phyloP scores from a whole-genome alignment of 37 sponge, comb jelly and placozoan genomes.

The Theonella swinhoei region DNA sequence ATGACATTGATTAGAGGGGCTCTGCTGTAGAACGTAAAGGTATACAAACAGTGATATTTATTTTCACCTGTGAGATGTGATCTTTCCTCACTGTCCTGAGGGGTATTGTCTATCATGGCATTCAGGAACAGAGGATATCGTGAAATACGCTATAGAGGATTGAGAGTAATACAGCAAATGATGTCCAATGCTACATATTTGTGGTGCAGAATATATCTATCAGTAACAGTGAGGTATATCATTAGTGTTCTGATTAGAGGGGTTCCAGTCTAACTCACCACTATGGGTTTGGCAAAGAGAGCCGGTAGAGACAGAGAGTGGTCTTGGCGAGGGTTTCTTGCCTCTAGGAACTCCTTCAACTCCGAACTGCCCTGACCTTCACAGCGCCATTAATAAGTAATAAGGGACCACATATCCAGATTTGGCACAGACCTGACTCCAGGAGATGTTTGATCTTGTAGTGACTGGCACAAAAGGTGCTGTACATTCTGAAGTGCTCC shows the following conservation, averaged over 20 bases:
- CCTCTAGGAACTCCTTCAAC: slow-evolving; percentile 59
- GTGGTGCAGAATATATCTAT: too few relatives aligned
- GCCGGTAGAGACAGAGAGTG: slow-evolving; percentile 36
- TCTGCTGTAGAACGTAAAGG: too few relatives aligned
- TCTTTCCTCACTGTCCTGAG: slow-evolving; percentile 53
- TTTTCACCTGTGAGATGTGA: slow-evolving; percentile 34
- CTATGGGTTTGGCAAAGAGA: slow-evolving; percentile 60
- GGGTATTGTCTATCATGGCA: slow-evolving; percentile 54
- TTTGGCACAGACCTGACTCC: background rate
- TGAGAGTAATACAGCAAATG: background rate
- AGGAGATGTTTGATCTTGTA: slow-evolving; percentile 21
- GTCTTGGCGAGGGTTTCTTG: slow-evolving; percentile 65
- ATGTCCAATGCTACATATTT: too few relatives aligned
- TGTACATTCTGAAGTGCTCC: slow-evolving; percentile 63
- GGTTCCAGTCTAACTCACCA: slow-evolving; percentile 33
- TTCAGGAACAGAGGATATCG: slow-evolving; percentile 83
- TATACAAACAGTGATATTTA: too few relatives aligned
- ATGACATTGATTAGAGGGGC: too few relatives aligned
- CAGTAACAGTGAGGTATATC: background rate
- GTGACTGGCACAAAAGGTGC: slow-evolving; percentile 75
- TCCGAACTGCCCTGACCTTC: background rate
- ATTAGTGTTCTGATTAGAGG: background rate
- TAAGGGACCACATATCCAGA: too few relatives aligned
- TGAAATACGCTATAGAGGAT: slow-evolving; percentile 53
- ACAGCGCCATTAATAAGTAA: too few relatives aligned